Evolutionary conservation across 2,113 vertebrate genomes (phyloP), one percentile per base, ranked within the genome.

Genomic region (Microtus montanus): DNA sequence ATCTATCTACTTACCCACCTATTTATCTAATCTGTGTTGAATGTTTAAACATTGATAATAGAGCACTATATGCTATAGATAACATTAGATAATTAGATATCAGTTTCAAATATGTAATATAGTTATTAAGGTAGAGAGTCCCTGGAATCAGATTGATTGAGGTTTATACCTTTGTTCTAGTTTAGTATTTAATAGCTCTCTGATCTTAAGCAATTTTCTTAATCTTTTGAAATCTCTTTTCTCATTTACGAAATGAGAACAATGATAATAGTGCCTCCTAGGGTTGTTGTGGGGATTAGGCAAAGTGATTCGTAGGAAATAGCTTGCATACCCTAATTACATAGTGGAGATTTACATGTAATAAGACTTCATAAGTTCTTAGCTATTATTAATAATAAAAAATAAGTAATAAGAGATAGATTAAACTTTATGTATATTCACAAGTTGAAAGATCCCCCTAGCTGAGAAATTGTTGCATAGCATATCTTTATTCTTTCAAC

Each of bases 351-450:
- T 89, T 84, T 61, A 15, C 2, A 52, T 2, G 83, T 28, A 52
- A 19, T 87, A 94, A 7, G 41, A 77, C 54, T 92, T 83, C 44
- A 30, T 83, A 92, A 82, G 13, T 64, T 70, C 41, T 92, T 75
- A 61, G 78, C 35, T 77, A 35, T 35, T 83, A 68, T 84, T 44
- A 89, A 49, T 82, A 94, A 24, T 66, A 82, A 92, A 26, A 77
- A 78, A 66, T 80, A 89, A 90, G 22, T 91, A 92, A 92, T 78
- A 71, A 88, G 44, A 79, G 26, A 89, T 85, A 71, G 52, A 78
- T 41, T 44, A 79, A 79, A 88, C 71, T 63, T 38, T 83, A 15
- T 68, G 35, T 44, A 11, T 93, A n/a, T 70, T 89, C 35, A 80
- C 92, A 93, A 47, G 35, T 66, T 33, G 58, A 84, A 93, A 75